These are phyloP conservation scores for Cheirogaleus medius DNA, from an alignment of 2,113 vertebrate species.

Conservation along the genomic window DNA sequence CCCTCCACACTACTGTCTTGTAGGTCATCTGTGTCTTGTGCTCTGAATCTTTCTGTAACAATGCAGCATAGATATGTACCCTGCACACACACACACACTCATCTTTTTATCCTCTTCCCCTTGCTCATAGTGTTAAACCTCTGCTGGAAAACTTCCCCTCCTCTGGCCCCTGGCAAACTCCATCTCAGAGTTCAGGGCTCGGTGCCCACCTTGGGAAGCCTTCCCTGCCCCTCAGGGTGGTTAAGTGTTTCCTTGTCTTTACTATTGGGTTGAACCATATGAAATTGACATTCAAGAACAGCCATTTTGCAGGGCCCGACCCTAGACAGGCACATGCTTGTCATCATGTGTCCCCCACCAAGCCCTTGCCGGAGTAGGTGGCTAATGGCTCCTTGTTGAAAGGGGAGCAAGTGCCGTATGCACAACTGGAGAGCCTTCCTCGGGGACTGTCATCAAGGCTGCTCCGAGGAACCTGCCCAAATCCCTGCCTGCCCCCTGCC, in stretches of 20 bases:
- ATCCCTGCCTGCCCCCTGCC: not conserved
- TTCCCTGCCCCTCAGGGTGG: not conserved
- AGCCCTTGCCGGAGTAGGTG: not conserved
- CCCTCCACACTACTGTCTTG: not conserved
- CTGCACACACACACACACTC: not conserved
- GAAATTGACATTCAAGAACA: not conserved
- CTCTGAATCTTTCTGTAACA: not conserved
- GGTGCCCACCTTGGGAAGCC: not conserved
- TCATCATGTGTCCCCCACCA: not conserved
- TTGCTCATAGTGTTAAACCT: not conserved
- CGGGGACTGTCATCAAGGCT: too few relatives aligned
- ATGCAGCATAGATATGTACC: not conserved
- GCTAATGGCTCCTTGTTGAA: not conserved
- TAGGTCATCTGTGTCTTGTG: too few relatives aligned
- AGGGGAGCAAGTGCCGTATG: accelerated
- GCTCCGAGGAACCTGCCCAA: too few relatives aligned
- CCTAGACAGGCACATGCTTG: not conserved
- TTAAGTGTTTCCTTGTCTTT: not conserved
- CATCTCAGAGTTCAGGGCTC: not conserved
- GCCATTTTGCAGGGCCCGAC: not conserved
- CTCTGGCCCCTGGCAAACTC: not conserved
- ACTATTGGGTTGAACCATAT: not conserved
- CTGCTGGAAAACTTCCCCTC: not conserved
- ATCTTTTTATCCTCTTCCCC: not conserved
- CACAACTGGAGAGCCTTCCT: not conserved